Evolutionary conservation across 1,140 invertebrate genomes (phyloP), one percentile per base, ranked within the genome.

Genomic region (Habropoda laboriosa): DNA sequence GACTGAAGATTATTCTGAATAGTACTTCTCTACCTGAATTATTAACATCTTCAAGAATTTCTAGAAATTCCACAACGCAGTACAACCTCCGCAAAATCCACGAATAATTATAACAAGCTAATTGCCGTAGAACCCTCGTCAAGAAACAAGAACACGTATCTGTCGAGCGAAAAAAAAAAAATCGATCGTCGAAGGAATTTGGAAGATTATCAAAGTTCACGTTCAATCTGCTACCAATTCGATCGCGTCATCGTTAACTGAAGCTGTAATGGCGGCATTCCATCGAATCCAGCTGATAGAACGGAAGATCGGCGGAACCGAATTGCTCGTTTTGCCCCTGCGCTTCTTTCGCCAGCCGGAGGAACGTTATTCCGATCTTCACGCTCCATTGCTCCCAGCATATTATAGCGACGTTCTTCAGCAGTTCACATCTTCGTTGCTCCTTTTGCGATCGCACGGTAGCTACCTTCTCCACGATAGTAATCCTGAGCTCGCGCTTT

Each of bases 301-400:
- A 12, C 47, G 72, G 60, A 75, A 66, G 72, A 42, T 35, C 24
- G 35, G 10, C 21, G 60, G 7, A 27, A 13, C 47, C 35, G 27
- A n/a, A 18, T 55, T 75, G 60, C 47, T 75, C 72, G 72, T 75
- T 75, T 75, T 55, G 38, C 60, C 27, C 40, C 27, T 40, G 24
- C 45, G 55, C 49, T 64, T 60, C 60, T 75, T 53, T 75, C 60
- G 12, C 27, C 49, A 4, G 24, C 13, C 18, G 30, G n/a, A 32
- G 21, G 38, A 67, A 67, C 73, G 61, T 67, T 75, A 75, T 75
- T 75, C 72, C 72, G 60, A 64, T 76, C 49, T 76, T 64, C 49
- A 76, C 49, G 73, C 42, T 57, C 40, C 27, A 67, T 57, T 76
- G 73, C 61, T 53, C 38, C 5, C 42, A 21, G 49, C 72, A 24